Base-by-base conservation (phyloP, 2,888 invertebrate genomes). In the Eristalis pertinax region DNA sequence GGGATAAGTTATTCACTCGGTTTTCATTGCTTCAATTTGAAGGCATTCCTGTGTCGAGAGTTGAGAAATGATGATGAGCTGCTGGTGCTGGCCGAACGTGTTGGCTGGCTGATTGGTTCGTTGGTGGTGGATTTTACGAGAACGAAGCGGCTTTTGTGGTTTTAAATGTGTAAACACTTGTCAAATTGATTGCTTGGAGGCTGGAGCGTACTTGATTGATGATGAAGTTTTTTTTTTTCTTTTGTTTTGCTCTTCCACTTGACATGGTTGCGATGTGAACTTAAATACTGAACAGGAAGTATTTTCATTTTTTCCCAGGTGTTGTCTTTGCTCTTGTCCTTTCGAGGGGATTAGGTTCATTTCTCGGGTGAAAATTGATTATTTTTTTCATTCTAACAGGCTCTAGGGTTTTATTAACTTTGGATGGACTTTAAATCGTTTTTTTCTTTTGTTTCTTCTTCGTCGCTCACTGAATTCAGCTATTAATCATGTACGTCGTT, bases 1-100 rank as follows among this genome's bases (percentile, higher is more conserved):
- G 38, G 41, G 35, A 19, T 67, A 67, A 67, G 67, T 67, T 76
- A 60, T 76, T 75, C 64, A 56, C 38, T 7, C 1, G 32, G 56
- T 13, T 32, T 56, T 50, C 50, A 19, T 19, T 50, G 50, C 50
- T 50, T 50, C 50, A 50, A 50, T 50, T 50, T 50, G 50, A 19
- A 50, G 50, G 50, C 19, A 50, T 50, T 50, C 19, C 50, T 50
- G 50, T 50, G 50, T 50, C 50, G 50, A 50, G 50, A 50, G 50
- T 50, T 50, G 50, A 50, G 50, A 50, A 50, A 50, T 50, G 50
- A 50, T 50, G 50, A 50, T 32, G 32, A 32, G 32, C 32, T 32
- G 32, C 1, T 8, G 38, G 38, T 13, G 13, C 38, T 50, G 50
- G 50, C 4, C 43, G 43, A n/a, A 15, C n/a, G n/a, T 7, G 43